Conservation (phyloP, 2,113 vertebrate species). For the Actinemys pallida region DNA sequence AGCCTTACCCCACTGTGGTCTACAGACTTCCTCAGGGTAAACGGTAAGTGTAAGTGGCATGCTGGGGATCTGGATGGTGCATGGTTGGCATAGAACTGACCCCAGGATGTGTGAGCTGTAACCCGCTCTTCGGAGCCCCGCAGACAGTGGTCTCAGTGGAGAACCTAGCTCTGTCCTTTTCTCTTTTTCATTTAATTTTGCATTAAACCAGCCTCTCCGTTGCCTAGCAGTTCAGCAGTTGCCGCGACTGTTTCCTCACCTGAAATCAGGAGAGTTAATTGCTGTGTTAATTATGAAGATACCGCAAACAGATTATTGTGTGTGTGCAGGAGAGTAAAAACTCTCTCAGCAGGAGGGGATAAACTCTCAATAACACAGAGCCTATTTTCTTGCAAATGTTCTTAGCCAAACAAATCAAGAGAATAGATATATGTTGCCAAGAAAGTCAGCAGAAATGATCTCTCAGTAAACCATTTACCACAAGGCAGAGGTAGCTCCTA, state of each 20-base stretch:
- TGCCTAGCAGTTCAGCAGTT: slow-evolving; percentile 1
- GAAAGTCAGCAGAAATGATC: background rate
- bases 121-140: background rate
- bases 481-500: background rate
- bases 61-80: background rate
- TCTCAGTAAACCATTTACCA: background rate
- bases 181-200: background rate
- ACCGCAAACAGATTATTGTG: background rate
- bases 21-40: accelerated
- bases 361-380: background rate
- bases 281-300: background rate
- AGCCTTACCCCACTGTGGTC: background rate
- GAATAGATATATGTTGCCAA: background rate
- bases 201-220: background rate
- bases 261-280: background rate
- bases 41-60: background rate
- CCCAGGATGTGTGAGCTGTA: background rate
- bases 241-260: background rate
- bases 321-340: accelerated
- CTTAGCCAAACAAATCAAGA: background rate
- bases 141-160: background rate
- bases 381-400: background rate
- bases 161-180: background rate
- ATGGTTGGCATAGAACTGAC: background rate
- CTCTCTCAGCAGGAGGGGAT: accelerated